Base-by-base conservation (phyloP, 2,113 vertebrate genomes). In the Halcyon senegalensis region DNA sequence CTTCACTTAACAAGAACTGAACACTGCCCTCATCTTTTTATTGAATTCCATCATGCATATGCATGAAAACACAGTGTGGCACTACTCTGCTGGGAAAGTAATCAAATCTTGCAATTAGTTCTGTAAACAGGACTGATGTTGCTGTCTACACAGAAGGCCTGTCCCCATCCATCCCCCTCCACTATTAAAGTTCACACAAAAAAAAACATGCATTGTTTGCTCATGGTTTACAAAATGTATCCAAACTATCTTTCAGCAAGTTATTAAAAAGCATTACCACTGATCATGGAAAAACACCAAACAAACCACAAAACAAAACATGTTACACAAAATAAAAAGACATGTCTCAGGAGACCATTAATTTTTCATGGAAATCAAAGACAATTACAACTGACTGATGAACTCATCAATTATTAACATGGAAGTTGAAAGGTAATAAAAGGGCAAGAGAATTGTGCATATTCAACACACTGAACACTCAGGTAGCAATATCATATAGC, bases 371-470 rank as follows among this genome's bases (percentile, higher is more conserved):
- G 94, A 87, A 97, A 97, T 97, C 97, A 97, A 97, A 96, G 91
- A 97, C 97, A 97, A 97, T 96, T 97, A 91, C 94, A 97, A 97
- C 27, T 79, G 94, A 96, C 19, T 84, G 94, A 97, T n/a, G 14
- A 80, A 77, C 53, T 84, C 77, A 95, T 98, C 87, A 98, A 98
- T 96, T 96, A 98, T 98, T 98, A 46, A 98, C 20, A 31, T 53
- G 79, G 82, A 90, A 87, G 85, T 16, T 96, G 97, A 98, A 98
- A 97, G 94, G 95, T 97, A 97, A 95, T 91, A 97, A 96, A 98
- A 97, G 90, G 91, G 72, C 80, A 89, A 55, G 87, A 84, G 97
- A 96, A 89, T 96, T 82, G 80, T 94, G 97, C 94, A 90, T 95
- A 97, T 96, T 95, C 93, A 96, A 87, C 39, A 80, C 80, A 80